Percentiles rank a stretch among this genome's conserved stretches.
Evolutionary conservation across 53 echinoderm and acorn worm genomes (phyloP).

Genomic region (Paracentrotus lividus): DNA sequence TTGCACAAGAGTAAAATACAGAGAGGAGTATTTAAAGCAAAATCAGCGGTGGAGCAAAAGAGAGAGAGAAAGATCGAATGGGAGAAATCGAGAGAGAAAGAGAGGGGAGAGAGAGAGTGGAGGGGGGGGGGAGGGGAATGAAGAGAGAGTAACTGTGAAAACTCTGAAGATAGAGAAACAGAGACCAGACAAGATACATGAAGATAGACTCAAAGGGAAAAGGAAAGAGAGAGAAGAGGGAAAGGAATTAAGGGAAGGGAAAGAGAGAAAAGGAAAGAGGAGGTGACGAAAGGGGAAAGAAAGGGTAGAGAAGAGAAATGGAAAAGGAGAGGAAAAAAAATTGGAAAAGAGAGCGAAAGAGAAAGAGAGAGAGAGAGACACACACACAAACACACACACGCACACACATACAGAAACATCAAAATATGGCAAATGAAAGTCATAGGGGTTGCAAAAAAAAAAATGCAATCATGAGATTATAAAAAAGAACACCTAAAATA

Average conservation of each 20-base stretch:
- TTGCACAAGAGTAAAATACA: not conserved
- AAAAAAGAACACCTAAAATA: not conserved
- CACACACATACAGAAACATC: not conserved
- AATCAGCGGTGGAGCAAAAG: not conserved
- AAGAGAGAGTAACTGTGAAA: not conserved
- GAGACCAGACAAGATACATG: no score
- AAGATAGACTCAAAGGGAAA: not conserved
- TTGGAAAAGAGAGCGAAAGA: no score
- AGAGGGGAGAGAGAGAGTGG: not conserved
- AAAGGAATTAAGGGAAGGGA: no score
- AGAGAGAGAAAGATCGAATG: not conserved
- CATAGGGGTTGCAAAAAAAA: no score
- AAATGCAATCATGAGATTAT: not conserved
- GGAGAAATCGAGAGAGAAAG: not conserved
- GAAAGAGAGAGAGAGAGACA: no score
- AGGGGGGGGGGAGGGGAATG: not conserved
- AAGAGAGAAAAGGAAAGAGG: no score
- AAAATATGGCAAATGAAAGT: not conserved
- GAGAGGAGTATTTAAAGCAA: not conserved
- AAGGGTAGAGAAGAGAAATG: no score
- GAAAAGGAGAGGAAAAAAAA: no score
- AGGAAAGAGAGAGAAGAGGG: no score
- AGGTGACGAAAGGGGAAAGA: no score
- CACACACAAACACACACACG: no score
- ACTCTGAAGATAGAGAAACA: no score